Conservation (phyloP, 1,140 invertebrate species). For the Notospermus geniculatus region DNA sequence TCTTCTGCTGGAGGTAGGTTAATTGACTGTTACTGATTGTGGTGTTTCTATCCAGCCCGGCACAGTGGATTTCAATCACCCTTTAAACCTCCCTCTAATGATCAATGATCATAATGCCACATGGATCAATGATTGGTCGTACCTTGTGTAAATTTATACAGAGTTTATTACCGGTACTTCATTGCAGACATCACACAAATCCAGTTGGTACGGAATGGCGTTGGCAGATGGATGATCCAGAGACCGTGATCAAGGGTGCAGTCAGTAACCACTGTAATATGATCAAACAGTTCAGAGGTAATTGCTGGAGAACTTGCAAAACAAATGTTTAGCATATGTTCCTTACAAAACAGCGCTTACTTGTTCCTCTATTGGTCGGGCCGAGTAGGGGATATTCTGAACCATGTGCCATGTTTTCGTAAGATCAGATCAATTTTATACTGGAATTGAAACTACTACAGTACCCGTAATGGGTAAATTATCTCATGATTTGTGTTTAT, state of each 20-base stretch:
- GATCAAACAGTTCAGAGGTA: conserved; percentile 66
- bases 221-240: conserved; percentile 66
- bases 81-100: too few species aligned
- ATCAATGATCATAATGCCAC: too few species aligned
- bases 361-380: too few species aligned
- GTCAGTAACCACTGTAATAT: conserved; percentile 62
- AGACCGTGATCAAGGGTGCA: conserved; percentile 61
- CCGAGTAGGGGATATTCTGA: too few species aligned
- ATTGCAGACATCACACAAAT: conserved; percentile 66
- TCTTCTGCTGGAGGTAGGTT: conserved; percentile 66
- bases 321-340: too few species aligned
- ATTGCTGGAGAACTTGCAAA: background rate
- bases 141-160: background rate
- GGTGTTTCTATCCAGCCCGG: too few species aligned
- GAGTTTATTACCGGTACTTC: conserved; percentile 8
- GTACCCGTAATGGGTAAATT: background rate
- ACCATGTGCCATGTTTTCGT: background rate
- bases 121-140: too few species aligned
- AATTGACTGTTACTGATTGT: too few species aligned
- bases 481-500: background rate
- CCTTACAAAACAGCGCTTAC: too few species aligned
- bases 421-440: background rate
- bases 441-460: background rate
- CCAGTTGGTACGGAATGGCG: conserved; percentile 70
- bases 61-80: too few species aligned